Evolutionary conservation across 2,888 invertebrate species (phyloP).

Genomic region (Sclerodermus sp.): DNA sequence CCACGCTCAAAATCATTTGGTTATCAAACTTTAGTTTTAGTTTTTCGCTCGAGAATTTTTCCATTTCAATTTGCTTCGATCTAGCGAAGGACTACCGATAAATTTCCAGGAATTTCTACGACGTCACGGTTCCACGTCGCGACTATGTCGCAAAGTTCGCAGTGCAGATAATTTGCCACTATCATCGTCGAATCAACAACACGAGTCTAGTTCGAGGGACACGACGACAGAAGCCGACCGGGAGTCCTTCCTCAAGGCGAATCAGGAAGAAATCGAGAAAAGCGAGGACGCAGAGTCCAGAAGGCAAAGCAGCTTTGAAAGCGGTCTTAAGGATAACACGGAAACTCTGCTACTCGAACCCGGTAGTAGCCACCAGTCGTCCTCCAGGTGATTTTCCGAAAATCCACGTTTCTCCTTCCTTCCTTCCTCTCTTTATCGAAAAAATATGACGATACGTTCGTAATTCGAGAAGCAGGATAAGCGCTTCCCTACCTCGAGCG

Average conservation of each 20-base stretch:
- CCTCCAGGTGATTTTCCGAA: conserved; percentile 37
- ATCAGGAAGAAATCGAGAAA: conserved; percentile 42
- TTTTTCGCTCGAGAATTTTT: too few species aligned
- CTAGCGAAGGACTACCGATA: conserved; percentile 1
- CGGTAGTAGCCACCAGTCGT: conserved; percentile 33
- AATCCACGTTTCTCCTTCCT: conserved; percentile 1
- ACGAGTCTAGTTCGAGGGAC: conserved; percentile 26
- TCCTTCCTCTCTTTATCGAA: not conserved
- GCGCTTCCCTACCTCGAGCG: conserved; percentile 2
- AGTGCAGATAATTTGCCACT: conserved; percentile 70
- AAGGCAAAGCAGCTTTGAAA: conserved; percentile 46
- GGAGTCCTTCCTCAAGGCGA: conserved; percentile 44
- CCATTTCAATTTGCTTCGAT: not conserved
- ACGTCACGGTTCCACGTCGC: conserved; percentile 78
- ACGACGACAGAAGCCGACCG: conserved; percentile 45
- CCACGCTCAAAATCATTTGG: too few species aligned
- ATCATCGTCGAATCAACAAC: conserved; percentile 51
- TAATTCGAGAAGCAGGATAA: conserved; percentile 2
- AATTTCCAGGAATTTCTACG: conserved; percentile 69
- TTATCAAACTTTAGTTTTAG: too few species aligned
- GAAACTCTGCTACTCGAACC: conserved; percentile 36
- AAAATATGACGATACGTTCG: conserved; percentile 5
- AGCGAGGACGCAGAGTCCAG: conserved; percentile 39
- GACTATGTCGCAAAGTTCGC: conserved; percentile 77
- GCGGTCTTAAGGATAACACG: conserved; percentile 37